phyloP scores from a whole-genome alignment of 2,113 vertebrate species.

The Ibidorhyncha struthersii region DNA sequence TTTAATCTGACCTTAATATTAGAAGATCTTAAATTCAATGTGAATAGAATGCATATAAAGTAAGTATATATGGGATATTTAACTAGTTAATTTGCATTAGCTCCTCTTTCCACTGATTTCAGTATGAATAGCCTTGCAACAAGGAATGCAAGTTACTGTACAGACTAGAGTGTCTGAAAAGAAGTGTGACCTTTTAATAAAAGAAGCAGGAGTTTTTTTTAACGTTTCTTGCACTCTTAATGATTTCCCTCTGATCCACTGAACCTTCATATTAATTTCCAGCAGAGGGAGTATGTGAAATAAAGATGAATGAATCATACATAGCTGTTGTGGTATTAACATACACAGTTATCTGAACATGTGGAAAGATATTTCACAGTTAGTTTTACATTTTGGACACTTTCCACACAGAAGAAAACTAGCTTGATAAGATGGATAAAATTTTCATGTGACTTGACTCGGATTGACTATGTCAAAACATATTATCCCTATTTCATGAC shows the following conservation, averaged over 20 bases:
- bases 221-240: not conserved
- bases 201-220: not conserved
- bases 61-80: not conserved
- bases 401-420: not conserved
- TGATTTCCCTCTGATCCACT: not conserved
- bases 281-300: constrained; percentile 47
- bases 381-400: not conserved
- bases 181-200: not conserved
- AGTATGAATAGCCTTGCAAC: not conserved
- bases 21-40: not conserved
- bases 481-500: not conserved
- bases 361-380: not conserved
- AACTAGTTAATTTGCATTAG: not conserved
- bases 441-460: not conserved
- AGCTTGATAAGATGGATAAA: not conserved
- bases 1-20: not conserved
- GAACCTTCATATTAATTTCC: not conserved
- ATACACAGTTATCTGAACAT: not conserved
- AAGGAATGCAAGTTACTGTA: not conserved
- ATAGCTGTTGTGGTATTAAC: not conserved
- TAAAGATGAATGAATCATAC: not conserved
- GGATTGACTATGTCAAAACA: not conserved
- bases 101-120: not conserved
- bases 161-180: not conserved
- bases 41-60: not conserved